Percentiles rank a stretch among this genome's conserved stretches.
Conservation (phyloP, 2,113 vertebrate genomes). For the Sphyrna mokarran region DNA sequence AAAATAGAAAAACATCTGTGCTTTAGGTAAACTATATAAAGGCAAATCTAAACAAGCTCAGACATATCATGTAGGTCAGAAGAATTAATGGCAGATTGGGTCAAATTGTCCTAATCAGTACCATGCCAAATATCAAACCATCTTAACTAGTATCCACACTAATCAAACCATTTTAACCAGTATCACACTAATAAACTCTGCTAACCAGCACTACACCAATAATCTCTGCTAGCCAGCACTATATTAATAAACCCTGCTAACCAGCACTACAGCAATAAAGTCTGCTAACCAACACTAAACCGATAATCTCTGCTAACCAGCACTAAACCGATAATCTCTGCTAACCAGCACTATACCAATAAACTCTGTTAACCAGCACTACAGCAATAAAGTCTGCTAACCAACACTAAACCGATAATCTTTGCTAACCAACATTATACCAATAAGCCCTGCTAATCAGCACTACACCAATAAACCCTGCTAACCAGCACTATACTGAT, state of each 20-base stretch:
- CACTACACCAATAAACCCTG: too few relatives aligned
- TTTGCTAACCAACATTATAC: neutral
- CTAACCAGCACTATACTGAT: too few relatives aligned
- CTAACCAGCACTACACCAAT: neutral
- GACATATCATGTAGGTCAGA: too few relatives aligned
- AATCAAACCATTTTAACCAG: neutral
- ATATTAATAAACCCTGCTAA: neutral
- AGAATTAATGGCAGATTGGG: neutral
- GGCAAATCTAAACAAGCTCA: neutral
- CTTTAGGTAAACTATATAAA: conserved; percentile 2
- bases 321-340: neutral
- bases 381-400: too few relatives aligned
- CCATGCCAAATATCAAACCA: neutral
- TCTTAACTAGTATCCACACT: neutral
- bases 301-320: neutral
- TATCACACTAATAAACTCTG: neutral
- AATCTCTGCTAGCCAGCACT: neutral
- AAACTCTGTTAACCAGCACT: too few relatives aligned
- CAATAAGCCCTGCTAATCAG: neutral
- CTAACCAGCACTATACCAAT: too few relatives aligned
- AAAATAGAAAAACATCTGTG: conserved; percentile 21
- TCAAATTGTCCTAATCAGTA: neutral
- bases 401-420: too few relatives aligned
- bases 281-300: neutral
- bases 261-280: neutral